Evolutionary conservation across 30 jellyfish, hydroid and myxozoan species (phyloP).

Genomic region (Hydra vulgaris): DNA sequence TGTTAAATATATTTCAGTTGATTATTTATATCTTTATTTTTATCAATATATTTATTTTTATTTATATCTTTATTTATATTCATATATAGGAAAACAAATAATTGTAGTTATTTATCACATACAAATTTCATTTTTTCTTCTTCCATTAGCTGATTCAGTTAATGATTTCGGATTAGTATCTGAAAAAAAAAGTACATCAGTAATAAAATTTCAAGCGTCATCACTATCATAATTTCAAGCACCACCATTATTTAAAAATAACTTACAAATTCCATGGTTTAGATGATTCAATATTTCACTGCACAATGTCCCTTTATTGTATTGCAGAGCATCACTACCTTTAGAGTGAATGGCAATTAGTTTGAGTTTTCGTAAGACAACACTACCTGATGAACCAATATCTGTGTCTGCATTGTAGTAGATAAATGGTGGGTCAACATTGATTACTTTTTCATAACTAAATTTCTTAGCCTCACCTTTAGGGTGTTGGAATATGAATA

Average conservation of each 20-base stretch:
- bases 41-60: no score
- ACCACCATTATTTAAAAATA: no score
- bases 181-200: not conserved
- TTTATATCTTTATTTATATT: no score
- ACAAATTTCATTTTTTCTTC: constrained; percentile 15
- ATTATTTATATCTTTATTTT: no score
- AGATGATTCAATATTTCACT: constrained; percentile 61
- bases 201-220: no score
- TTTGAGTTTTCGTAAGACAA: constrained; percentile 52
- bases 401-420: constrained; percentile 92
- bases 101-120: not conserved
- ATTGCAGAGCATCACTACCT: constrained; percentile 61
- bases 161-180: constrained; percentile 29
- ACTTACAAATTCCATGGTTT: constrained; percentile 66
- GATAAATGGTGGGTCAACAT: constrained; percentile 47
- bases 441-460: constrained; percentile 64
- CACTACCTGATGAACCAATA: constrained; percentile 94
- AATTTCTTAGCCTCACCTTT: constrained; percentile 70
- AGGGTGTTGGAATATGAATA: constrained; percentile 89
- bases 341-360: constrained; percentile 75
- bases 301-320: constrained; percentile 86
- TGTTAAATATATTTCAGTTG: no score
- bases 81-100: no score
- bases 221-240: no score
- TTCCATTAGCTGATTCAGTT: constrained; percentile 23